phyloP scores from a whole-genome alignment of 2,888 invertebrate species.

The Mythimna lalbum region DNA sequence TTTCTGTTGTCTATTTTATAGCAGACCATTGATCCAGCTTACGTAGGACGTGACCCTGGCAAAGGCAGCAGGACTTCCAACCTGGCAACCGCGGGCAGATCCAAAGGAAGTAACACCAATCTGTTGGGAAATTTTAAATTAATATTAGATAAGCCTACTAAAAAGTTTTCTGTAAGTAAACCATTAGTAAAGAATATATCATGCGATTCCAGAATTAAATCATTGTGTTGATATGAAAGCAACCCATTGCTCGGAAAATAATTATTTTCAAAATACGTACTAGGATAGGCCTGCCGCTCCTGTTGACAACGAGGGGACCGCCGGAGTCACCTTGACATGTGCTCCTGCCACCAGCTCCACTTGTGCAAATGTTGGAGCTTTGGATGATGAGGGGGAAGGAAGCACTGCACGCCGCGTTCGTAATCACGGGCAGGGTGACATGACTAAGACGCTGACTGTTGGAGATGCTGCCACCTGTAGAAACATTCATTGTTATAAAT shows the following conservation, averaged over 20 bases:
- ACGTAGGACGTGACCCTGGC: constrained; percentile 71
- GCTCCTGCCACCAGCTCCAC: constrained; percentile 65
- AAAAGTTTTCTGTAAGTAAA: too few relatives aligned
- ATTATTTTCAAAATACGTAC: constrained; percentile 64
- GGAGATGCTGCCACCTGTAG: constrained; percentile 11
- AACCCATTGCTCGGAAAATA: too few relatives aligned
- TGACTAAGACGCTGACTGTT: constrained; percentile 31
- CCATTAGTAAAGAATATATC: too few relatives aligned
- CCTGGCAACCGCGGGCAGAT: constrained; percentile 67
- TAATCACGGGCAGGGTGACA: constrained; percentile 37
- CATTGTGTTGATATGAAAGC: too few relatives aligned
- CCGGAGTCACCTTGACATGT: constrained; percentile 76
- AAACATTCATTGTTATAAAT: neutral
- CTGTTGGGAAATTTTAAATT: constrained; percentile 56
- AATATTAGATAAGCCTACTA: neutral
- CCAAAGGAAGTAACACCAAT: constrained; percentile 75
- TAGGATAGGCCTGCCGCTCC: constrained; percentile 60
- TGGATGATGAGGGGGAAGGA: constrained; percentile 59
- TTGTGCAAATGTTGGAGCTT: constrained; percentile 70
- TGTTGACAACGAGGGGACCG: constrained; percentile 69
- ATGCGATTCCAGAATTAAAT: too few relatives aligned
- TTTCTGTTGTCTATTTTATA: constrained; percentile 21
- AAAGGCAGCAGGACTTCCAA: constrained; percentile 67
- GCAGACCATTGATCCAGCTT: constrained; percentile 53
- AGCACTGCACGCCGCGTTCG: neutral